These are phyloP conservation scores for Dolichoris vasculosae DNA, from an alignment of 1,140 invertebrate species.

Conservation along the genomic window DNA sequence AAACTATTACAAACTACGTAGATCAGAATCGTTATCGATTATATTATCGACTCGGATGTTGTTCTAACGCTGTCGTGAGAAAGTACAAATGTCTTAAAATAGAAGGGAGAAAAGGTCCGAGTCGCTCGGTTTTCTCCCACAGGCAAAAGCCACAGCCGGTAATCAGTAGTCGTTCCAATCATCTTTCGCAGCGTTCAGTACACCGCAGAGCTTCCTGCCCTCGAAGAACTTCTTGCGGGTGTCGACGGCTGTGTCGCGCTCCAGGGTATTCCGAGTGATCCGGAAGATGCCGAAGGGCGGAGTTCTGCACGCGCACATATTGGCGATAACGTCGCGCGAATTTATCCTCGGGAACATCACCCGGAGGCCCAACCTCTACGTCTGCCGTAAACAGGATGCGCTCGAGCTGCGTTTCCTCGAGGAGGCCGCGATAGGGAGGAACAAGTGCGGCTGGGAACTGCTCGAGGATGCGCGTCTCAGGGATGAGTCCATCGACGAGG, in stretches of 20 bases:
- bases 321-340: slow-evolving; percentile 78
- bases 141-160: too few species aligned
- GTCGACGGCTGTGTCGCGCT: slow-evolving; percentile 78
- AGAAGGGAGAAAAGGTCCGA: too few species aligned
- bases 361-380: slow-evolving; percentile 80
- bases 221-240: slow-evolving; percentile 80
- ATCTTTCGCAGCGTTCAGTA: slow-evolving; percentile 69
- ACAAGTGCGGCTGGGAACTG: slow-evolving; percentile 75
- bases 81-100: too few species aligned
- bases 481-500: slow-evolving; percentile 48
- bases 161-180: not conserved
- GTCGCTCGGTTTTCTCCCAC: too few species aligned
- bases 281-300: slow-evolving; percentile 82
- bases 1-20: too few species aligned
- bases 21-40: too few species aligned
- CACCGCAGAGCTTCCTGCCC: slow-evolving; percentile 78
- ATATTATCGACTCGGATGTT: too few species aligned
- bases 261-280: slow-evolving; percentile 82
- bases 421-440: slow-evolving; percentile 56
- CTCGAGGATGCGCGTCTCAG: slow-evolving; percentile 74
- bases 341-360: slow-evolving; percentile 82
- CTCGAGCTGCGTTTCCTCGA: slow-evolving; percentile 64
- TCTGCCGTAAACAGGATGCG: slow-evolving; percentile 73
- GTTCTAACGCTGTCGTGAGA: too few species aligned
- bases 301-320: slow-evolving; percentile 83